Evolutionary conservation across 2,797 vertebrate species (phyloP), one percentile per base, ranked within the genome.

Genomic region (Squalus acanthias): DNA sequence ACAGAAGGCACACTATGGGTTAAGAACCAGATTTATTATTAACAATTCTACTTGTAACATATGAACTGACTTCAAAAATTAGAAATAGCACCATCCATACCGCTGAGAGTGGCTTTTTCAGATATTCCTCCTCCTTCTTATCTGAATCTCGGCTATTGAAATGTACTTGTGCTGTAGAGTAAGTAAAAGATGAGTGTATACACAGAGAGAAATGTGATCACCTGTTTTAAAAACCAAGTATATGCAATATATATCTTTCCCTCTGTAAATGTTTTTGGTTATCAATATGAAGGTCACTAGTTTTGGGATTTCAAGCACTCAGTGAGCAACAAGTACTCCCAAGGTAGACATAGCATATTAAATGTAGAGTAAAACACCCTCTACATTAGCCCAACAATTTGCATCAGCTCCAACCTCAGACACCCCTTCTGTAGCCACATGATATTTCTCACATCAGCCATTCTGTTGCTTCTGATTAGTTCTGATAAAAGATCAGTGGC

Each of bases 131-230:
- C 96, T 99, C 99, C 98, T 99, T 99, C 97, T 97, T 97, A 99
- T 99, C 97, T 99, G 99, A 96, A 99, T 98, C 97, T 99, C 99
- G 0, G 99, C 99, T 0, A 99, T 98, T 0, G 99, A 99, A 0
- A 99, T 98, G 96, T 99, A 99, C 97, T 99, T 99, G 97, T 99
- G 99, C 99, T 99, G 97, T 76, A 82, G 33, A 74, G 63, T 74
- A 20, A 96, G 94, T 46, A 69, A 69, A 93, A 24, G 60, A 39
- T 67, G 20, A 93, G 39, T 69, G 22, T 10, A 93, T 39, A 22
- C 24, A 46, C 8, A 22, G 17, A 22, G 5, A 93, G n/a, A 69
- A 63, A 70, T 74, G 20, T 67, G 26, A 88, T 69, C n/a, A 22
- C 24, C 2, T 46, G 39, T 24, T 92, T n/a, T 39, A 65, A 65